phyloP scores from a whole-genome alignment of 30 jellyfish, hydroid and myxozoan genomes.

The Hydra vulgaris region DNA sequence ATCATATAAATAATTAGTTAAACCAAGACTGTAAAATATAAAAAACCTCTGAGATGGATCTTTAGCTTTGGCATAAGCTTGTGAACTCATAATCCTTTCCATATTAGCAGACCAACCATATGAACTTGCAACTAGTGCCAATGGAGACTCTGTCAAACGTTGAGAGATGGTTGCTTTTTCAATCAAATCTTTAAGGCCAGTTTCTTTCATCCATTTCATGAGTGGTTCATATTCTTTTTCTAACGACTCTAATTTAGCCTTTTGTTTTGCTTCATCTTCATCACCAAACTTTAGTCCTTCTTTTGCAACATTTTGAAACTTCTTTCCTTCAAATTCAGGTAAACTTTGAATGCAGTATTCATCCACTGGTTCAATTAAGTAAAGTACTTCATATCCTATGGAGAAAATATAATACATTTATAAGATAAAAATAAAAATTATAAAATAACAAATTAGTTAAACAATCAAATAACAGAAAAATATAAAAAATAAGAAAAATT shows the following conservation, averaged over 20 bases:
- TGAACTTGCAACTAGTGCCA: constrained; percentile 96
- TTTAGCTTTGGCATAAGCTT: constrained; percentile 95
- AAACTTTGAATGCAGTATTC: constrained; percentile 93
- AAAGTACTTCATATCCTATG: constrained; percentile 84
- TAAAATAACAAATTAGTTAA: no score
- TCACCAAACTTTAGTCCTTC: constrained; percentile 97
- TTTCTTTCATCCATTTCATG: constrained; percentile 88
- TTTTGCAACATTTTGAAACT: constrained; percentile 99
- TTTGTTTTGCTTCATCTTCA: constrained; percentile 57
- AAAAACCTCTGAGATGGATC: constrained; percentile 88
- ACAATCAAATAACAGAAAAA: no score
- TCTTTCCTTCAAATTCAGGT: constrained; percentile 97
- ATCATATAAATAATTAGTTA: background rate
- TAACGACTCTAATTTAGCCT: constrained; percentile 74
- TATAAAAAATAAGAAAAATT: no score
- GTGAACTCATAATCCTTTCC: constrained; percentile 99
- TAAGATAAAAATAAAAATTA: no score
- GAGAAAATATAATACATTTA: background rate
- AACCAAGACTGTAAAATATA: no score
- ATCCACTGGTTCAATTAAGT: constrained; percentile 94
- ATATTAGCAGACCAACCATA: constrained; percentile 99
- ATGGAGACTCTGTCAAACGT: constrained; percentile 90
- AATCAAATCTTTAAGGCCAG: constrained; percentile 67
- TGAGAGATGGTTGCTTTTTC: constrained; percentile 93
- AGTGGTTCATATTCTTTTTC: constrained; percentile 96